Base-by-base conservation (phyloP, 1,140 invertebrate genomes). In the Parasteatoda tepidariorum region DNA sequence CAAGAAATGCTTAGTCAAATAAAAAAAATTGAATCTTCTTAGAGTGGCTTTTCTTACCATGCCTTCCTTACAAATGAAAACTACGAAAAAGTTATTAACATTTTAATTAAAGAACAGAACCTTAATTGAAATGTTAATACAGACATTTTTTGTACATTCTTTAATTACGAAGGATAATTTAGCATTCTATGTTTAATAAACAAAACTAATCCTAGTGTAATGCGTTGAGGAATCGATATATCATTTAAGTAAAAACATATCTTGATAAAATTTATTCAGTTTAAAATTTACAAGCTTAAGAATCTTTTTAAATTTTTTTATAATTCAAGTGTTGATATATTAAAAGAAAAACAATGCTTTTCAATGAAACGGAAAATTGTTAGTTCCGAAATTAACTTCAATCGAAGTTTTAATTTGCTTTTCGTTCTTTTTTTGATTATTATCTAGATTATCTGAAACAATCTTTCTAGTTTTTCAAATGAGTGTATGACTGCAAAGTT, bases 61-160 rank as follows among this genome's bases (percentile, higher is more conserved):
- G 62, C 64, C 62, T 55, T 33, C 30, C 28, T 22, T 79, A 48
- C 66, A 82, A 62, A 82, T 82, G 78, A 82, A 82, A 82, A 82
- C 70, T 82, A 82, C 31, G 76, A 79, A n/a, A 79, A 82, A 82
- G 66, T 82, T 82, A 82, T 82, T 82, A 82, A 82, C 78, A 82
- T 82, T 82, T 82, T 82, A 82, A 82, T 82, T 82, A 82, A 82
- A 82, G 78, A 82, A 82, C 66, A 82, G 78, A 62, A 54, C 68
- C 75, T 82, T 82, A 82, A 82, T 82, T 82, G 78, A 82, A 82
- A 82, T 82, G 78, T 82, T 82, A 82, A 82, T 82, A 71, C 76
- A 67, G 78, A n/a, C 55, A 64, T 82, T 82, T 82, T 82, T 79
- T 57, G 48, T 28, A 22, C 48, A 18, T n/a, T 30, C 11, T 57